phyloP scores from a whole-genome alignment of 2,113 vertebrate species.

The Cephalopholis sonnerati region DNA sequence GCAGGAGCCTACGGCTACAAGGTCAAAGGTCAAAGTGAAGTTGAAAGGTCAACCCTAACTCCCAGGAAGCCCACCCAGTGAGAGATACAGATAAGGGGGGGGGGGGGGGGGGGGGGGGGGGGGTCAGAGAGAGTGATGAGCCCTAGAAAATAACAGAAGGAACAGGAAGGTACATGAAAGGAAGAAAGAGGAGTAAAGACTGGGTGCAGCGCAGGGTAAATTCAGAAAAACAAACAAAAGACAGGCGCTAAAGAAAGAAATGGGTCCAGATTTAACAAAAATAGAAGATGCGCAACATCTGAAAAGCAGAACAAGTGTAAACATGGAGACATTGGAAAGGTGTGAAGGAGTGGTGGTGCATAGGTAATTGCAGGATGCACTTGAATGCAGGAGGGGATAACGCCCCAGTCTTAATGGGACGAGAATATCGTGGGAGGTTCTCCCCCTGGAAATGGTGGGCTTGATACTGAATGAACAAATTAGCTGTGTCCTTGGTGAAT shows the following conservation, averaged over 20 bases:
- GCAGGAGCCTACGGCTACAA: constrained; percentile 61
- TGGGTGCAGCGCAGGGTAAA: not conserved
- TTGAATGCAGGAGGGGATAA: constrained; percentile 26
- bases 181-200: not conserved
- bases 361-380: constrained; percentile 4
- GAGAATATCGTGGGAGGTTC: constrained; percentile 46
- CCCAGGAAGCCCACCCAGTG: constrained; percentile 65
- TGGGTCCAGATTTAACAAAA: not conserved
- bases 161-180: constrained; percentile 13
- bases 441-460: constrained; percentile 6
- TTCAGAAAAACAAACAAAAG: not conserved
- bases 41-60: constrained; percentile 69
- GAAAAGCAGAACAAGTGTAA: not conserved
- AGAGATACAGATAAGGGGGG: constrained; percentile 22
- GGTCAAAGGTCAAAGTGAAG: constrained; percentile 80
- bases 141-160: constrained; percentile 6
- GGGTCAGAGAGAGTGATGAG: not conserved
- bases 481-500: constrained; percentile 56
- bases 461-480: constrained; percentile 63
- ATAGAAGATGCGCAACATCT: not conserved
- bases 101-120: no score
- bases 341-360: not conserved
- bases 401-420: constrained; percentile 13
- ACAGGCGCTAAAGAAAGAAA: not conserved
- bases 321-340: not conserved